Evolutionary conservation across 1,140 invertebrate species (phyloP).

Genomic region (Phymastichus coffea): DNA sequence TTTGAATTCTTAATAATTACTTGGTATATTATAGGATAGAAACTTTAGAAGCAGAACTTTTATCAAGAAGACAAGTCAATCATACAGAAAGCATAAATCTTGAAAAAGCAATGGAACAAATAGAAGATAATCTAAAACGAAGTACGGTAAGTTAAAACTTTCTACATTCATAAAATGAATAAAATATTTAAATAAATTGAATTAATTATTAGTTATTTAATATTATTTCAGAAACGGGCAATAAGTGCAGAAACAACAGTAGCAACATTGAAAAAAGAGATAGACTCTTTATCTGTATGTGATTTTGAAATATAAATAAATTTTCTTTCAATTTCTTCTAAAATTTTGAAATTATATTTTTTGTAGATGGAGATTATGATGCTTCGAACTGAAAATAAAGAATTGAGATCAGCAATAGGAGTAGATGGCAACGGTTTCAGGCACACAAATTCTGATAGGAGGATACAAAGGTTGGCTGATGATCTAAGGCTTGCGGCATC

Average conservation of each 20-base stretch:
- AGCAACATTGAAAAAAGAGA: constrained; percentile 60
- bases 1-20: constrained; percentile 7
- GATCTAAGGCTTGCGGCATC: constrained; percentile 64
- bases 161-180: background rate
- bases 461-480: constrained; percentile 52
- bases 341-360: constrained; percentile 6
- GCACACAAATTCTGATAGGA: constrained; percentile 38
- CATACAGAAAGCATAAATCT: constrained; percentile 57
- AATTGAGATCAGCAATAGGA: constrained; percentile 43
- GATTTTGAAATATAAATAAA: constrained; percentile 6
- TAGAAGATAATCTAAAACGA: constrained; percentile 61
- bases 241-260: constrained; percentile 60
- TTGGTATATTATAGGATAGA: constrained; percentile 46
- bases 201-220: constrained; percentile 21
- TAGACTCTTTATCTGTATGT: constrained; percentile 61
- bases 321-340: constrained; percentile 3
- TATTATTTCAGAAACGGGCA: constrained; percentile 55
- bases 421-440: constrained; percentile 39
- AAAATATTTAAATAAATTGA: background rate
- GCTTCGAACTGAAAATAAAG: constrained; percentile 52
- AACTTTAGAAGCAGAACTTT: constrained; percentile 59
- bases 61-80: constrained; percentile 53
- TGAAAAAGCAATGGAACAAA: constrained; percentile 61
- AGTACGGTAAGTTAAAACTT: constrained; percentile 52
- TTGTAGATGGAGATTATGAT: constrained; percentile 53